These are phyloP conservation scores for Thermophis baileyi DNA, from an alignment of 2,113 vertebrate species.

Conservation along the genomic window DNA sequence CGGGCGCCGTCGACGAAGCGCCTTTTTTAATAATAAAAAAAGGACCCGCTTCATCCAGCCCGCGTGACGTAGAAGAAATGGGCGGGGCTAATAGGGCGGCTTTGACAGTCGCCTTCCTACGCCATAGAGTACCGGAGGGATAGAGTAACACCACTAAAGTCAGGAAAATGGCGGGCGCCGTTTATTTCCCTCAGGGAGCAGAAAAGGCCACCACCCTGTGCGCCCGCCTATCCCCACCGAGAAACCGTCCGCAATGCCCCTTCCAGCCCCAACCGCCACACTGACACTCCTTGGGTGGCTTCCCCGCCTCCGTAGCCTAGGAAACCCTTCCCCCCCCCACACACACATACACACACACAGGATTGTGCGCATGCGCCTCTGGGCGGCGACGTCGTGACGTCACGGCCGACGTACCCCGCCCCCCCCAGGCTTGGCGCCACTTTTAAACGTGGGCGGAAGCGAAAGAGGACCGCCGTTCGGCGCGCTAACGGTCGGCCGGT, in stretches of 20 bases:
- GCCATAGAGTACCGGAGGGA: not conserved
- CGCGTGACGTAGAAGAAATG: not conserved
- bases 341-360: too few relatives aligned
- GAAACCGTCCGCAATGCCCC: not conserved
- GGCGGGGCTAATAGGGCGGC: not conserved
- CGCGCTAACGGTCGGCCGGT: not conserved
- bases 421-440: not conserved
- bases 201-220: not conserved
- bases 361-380: too few relatives aligned
- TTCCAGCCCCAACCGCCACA: not conserved
- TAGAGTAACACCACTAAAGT: not conserved
- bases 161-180: not conserved
- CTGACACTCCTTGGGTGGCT: fast-evolving
- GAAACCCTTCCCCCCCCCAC: too few relatives aligned
- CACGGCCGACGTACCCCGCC: not conserved
- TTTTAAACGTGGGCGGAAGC: not conserved
- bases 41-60: not conserved
- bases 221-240: not conserved
- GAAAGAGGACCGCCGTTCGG: not conserved
- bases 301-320: too few relatives aligned
- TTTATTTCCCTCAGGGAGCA: not conserved
- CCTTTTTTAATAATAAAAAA: not conserved
- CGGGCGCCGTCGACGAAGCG: fast-evolving
- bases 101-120: not conserved
- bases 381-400: too few relatives aligned